Evolutionary conservation across 92 coral and sea anemone species (phyloP), one percentile per base, ranked within the genome.

Genomic region (Epizoanthus scotinus): DNA sequence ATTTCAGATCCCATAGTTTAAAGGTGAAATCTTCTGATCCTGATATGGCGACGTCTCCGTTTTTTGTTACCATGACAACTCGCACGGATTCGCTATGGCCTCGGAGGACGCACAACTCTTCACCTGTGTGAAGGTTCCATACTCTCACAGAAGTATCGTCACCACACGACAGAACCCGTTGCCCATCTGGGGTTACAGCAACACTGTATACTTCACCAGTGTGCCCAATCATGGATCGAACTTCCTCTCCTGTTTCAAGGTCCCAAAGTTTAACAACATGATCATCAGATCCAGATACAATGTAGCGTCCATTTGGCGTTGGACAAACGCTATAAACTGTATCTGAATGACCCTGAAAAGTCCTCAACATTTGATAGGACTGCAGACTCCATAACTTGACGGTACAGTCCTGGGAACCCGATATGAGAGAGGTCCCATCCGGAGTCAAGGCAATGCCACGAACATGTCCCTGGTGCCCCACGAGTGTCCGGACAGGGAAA

Each of bases 41-140:
- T 26, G 92, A 81, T n/a, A 89, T 63, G 6, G 87, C 87, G 3
- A 77, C 49, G 38, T 20, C 34, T n/a, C 78, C 87, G 49, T 77
- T 67, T 9, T 73, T 70, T 17, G 83, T 60, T 26, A 85, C 86
- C 72, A 73, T 72, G 28, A 82, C 77, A 60, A 54, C 78, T 19
- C 91, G 67, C 18, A 84, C 73, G n/a, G 91, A 79, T 53, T 88
- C 88, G 38, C 91, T 88, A 57, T 88, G 91, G 14, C 91, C 91
- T 7, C 86, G 68, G 26, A 88, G 78, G 8, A 78, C 58, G 20
- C 61, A 77, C 70, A 84, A 54, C 61, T 84, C 82, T 18, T 77
- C 84, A 1, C 91, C 91, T 8, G 79, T 79, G 22, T 42, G 63
- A 53, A 84, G 81, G 25, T 67, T 79, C 91, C 91, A 88, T 31